phyloP scores from a whole-genome alignment of 2,113 vertebrate species.

The Microcebus murinus region DNA sequence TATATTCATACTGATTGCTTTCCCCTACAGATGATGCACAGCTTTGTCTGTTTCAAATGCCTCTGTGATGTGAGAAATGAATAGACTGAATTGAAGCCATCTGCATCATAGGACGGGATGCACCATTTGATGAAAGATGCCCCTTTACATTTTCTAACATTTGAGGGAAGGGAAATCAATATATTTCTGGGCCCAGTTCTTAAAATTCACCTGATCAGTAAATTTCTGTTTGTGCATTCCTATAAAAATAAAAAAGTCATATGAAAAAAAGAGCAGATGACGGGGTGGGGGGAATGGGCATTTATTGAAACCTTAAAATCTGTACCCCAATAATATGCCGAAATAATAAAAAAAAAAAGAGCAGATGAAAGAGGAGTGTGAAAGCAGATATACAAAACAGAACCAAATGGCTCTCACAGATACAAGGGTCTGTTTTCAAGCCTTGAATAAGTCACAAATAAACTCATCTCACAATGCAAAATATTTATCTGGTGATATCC shows the following conservation, averaged over 20 bases:
- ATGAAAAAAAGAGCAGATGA: not conserved
- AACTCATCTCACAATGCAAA: not conserved
- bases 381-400: not conserved
- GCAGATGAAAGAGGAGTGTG: not conserved
- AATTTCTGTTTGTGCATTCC: not conserved
- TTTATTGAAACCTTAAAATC: too few species aligned
- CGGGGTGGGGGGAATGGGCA: too few species aligned
- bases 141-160: not conserved
- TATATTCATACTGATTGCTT: constrained; percentile 55
- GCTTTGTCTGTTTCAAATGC: constrained; percentile 53
- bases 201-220: constrained; percentile 43
- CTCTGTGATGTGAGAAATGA: constrained; percentile 45
- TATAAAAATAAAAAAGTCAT: not conserved
- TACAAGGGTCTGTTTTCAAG: not conserved
- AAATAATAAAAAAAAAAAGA: not conserved
- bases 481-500: not conserved
- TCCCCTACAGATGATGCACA: constrained; percentile 49
- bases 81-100: constrained; percentile 49
- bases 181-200: not conserved
- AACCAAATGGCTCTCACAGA: accelerated
- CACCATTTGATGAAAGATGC: not conserved
- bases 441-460: not conserved
- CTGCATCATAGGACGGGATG: not conserved
- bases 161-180: not conserved
- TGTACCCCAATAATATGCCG: too few species aligned